phyloP scores from a whole-genome alignment of 2,113 vertebrate species.

The Craseonycteris thonglongyai region DNA sequence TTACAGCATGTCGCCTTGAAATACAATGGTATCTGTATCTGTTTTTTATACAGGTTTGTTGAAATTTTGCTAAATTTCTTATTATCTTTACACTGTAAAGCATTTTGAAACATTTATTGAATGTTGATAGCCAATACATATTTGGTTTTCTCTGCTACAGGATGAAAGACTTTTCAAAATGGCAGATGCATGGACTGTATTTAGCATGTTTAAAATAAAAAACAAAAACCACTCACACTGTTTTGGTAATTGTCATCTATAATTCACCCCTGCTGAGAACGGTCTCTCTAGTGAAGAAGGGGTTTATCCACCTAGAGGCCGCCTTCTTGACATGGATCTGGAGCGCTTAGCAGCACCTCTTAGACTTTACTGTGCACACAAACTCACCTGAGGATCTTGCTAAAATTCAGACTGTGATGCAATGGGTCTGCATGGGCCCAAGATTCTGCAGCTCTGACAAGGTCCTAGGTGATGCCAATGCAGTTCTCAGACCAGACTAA shows the following conservation, averaged over 20 bases:
- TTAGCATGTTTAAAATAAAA: conserved; percentile 93
- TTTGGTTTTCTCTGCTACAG: conserved; percentile 83
- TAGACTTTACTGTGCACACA: not conserved
- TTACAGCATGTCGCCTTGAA: conserved; percentile 89
- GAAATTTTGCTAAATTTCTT: conserved; percentile 97
- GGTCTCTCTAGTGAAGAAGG: conserved; percentile 44
- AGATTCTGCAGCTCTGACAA: not conserved
- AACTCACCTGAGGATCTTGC: not conserved
- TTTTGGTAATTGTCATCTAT: conserved; percentile 81
- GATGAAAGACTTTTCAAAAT: conserved; percentile 81
- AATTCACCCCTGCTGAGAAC: conserved; percentile 74
- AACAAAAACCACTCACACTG: conserved; percentile 37
- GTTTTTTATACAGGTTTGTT: conserved; percentile 94
- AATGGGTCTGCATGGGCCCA: not conserved
- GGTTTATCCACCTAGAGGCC: not conserved
- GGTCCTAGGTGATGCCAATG: not conserved
- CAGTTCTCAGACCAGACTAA: not conserved
- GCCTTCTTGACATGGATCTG: not conserved
- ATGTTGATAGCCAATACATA: conserved; percentile 81
- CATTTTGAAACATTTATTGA: conserved; percentile 89
- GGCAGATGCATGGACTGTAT: conserved; percentile 92
- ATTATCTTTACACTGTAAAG: conserved; percentile 92
- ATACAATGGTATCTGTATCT: conserved; percentile 84
- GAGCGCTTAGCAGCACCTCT: not conserved
- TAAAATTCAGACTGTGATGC: not conserved